These are phyloP conservation scores for Meghimatium bilineatum DNA, from an alignment of 2,888 invertebrate species.

Conservation along the genomic window DNA sequence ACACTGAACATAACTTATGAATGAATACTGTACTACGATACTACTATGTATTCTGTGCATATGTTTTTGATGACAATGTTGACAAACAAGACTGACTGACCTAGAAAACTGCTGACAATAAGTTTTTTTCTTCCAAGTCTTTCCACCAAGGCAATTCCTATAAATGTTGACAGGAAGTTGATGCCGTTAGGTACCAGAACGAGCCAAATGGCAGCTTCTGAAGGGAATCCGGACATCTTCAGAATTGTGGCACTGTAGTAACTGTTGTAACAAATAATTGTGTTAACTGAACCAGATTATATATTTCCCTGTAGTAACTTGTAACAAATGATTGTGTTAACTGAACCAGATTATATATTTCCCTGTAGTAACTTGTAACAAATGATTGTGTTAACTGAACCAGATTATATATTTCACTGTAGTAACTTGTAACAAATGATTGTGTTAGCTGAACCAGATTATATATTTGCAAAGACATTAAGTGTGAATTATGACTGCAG, in stretches of 20 bases:
- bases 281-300: background rate
- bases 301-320: too few relatives aligned
- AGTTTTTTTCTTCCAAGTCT: slow-evolving; percentile 77
- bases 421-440: too few relatives aligned
- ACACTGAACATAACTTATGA: too few relatives aligned
- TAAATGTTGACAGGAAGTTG: slow-evolving; percentile 79
- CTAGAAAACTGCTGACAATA: slow-evolving; percentile 67
- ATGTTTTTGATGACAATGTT: background rate
- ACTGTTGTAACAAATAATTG: slow-evolving; percentile 63
- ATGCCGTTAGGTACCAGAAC: slow-evolving; percentile 76
- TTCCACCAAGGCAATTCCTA: slow-evolving; percentile 79
- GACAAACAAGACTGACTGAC: slow-evolving; percentile 65
- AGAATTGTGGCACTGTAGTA: slow-evolving; percentile 80
- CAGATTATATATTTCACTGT: too few relatives aligned
- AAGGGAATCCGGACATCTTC: slow-evolving; percentile 77
- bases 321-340: background rate
- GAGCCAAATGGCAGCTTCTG: slow-evolving; percentile 79
- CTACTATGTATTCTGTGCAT: too few relatives aligned
- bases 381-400: too few relatives aligned
- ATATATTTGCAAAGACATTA: too few relatives aligned
- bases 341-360: background rate
- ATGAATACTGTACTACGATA: too few relatives aligned
- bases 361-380: too few relatives aligned
- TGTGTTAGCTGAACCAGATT: too few relatives aligned
- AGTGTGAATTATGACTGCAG: too few relatives aligned